Evolutionary conservation across 2,113 vertebrate species (phyloP), one percentile per base, ranked within the genome.

Genomic region (Butorides virescens): DNA sequence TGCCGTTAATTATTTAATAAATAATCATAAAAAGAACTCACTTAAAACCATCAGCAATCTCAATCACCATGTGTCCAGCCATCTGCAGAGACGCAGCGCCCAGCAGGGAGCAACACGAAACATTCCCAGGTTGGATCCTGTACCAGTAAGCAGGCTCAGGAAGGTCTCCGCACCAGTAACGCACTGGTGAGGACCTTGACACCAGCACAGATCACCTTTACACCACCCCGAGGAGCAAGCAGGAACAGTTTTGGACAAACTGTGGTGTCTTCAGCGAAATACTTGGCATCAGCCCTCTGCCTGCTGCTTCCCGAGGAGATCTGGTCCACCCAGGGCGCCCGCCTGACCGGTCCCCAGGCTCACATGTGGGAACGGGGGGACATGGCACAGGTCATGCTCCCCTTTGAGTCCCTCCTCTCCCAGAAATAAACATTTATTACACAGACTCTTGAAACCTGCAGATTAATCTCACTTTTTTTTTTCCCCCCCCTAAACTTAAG

Each of bases 1-100:
- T 73, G 82, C 50, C 83, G 91, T 91, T 79, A 93, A 94, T 96
- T 94, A 86, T 94, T 94, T 63, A 92, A 81, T 80, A 95, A 96
- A 86, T 79, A 66, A 67, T 19, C 77, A 52, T 49, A 30, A 34
- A 78, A 72, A 46, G 39, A 21, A 39, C 29, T 90, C 18, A 3
- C 42, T 93, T 71, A 29, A 68, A 75, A 83, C 42, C 0, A 32
- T 4, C 75, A 86, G 37, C 34, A 61, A 63, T n/a, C 55, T 75
- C 62, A 39, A 22, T 36, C 27, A 62, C 76, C 47, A 1, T 5
- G 53, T 62, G 82, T 46, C 39, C 78, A 76, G 14, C 34, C 90
- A 52, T 66, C 86, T 79, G 73, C 62, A 90, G 94, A 36, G 47
- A 36, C 0, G 2, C 52, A 85, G 44, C 3, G 5, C 46, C 5